Evolutionary conservation across 2,888 invertebrate species (phyloP), one percentile per base, ranked within the genome.

Genomic region (Oxytorus armatus): DNA sequence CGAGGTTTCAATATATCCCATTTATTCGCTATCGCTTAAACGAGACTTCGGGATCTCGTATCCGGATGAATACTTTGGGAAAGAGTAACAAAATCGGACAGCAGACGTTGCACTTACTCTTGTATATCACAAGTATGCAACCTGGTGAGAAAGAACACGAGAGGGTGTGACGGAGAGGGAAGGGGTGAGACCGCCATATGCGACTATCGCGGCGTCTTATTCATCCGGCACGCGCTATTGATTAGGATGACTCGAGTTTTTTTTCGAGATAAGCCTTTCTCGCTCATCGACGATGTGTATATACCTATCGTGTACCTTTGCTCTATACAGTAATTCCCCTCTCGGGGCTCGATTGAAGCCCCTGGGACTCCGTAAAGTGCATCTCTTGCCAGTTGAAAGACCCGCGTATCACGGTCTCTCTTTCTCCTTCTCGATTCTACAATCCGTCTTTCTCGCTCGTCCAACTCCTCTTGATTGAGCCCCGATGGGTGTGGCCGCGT

Each of bases 221-320:
- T 86, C 86, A 84, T 81, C 82, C 82, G 66, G 82, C 82, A 77
- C 75, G 70, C 72, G 51, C 85, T 88, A 89, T 89, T 89, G 90
- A 90, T 90, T 90, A 89, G 89, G 87, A 90, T 90, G 90, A 90
- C 90, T 90, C 83, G 89, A 78, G 73, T 79, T 82, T 89, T 88
- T 83, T 82, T 89, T 88, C 83, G 82, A 86, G 89, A 88, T 90
- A 88, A 88, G 88, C 87, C 85, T 81, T 82, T 68, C 82, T 76
- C 79, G 74, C 70, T 49, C 66, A 53, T n/a, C 79, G 44, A 57
- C 53, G 36, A 25, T 39, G 23, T 42, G 1, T 16, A 39, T 39
- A 39, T 14, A 68, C 25, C 39, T 10, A 14, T 53, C 23, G 55
- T 55, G 33, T 33, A 66, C 16, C 49, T 36, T 21, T 63, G 29